phyloP scores from a whole-genome alignment of 2,888 invertebrate genomes.

The Amiota minor region DNA sequence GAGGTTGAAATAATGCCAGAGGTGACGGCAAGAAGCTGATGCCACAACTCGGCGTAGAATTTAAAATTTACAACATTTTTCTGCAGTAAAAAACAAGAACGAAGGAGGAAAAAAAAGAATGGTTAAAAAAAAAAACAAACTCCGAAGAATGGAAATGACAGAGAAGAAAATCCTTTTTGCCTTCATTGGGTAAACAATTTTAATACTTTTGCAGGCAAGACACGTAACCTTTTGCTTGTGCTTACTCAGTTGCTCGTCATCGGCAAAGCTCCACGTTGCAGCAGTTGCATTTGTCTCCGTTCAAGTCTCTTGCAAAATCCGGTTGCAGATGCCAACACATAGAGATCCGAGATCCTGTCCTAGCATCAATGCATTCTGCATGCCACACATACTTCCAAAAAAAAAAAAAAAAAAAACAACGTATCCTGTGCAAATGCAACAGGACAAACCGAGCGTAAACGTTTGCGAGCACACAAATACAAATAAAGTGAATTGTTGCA shows the following conservation, averaged over 20 bases:
- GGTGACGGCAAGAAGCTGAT: constrained; percentile 45
- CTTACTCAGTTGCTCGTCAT: constrained; percentile 11
- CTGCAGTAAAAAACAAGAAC: background rate
- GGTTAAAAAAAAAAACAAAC: background rate
- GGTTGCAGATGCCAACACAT: constrained; percentile 48
- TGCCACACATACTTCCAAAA: constrained; percentile 19
- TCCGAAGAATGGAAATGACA: background rate
- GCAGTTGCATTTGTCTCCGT: constrained; percentile 30
- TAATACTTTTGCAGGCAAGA: constrained; percentile 63
- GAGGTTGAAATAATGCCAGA: background rate
- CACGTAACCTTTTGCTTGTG: constrained; percentile 49
- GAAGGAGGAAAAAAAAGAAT: no score
- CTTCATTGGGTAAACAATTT: constrained; percentile 65
- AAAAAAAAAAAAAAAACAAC: constrained; percentile 34
- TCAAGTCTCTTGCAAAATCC: constrained; percentile 29
- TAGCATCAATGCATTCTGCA: constrained; percentile 1
- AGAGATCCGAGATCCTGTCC: background rate
- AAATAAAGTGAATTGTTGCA: background rate
- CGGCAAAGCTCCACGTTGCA: background rate
- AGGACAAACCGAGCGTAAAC: constrained; percentile 64
- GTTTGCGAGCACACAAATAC: constrained; percentile 44
- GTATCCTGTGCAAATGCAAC: constrained; percentile 47
- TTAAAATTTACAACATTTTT: constrained; percentile 68
- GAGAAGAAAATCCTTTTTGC: constrained; percentile 9
- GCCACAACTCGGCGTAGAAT: constrained; percentile 52